phyloP scores from a whole-genome alignment of 2,797 vertebrate genomes.

The Hippocampus kuda region DNA sequence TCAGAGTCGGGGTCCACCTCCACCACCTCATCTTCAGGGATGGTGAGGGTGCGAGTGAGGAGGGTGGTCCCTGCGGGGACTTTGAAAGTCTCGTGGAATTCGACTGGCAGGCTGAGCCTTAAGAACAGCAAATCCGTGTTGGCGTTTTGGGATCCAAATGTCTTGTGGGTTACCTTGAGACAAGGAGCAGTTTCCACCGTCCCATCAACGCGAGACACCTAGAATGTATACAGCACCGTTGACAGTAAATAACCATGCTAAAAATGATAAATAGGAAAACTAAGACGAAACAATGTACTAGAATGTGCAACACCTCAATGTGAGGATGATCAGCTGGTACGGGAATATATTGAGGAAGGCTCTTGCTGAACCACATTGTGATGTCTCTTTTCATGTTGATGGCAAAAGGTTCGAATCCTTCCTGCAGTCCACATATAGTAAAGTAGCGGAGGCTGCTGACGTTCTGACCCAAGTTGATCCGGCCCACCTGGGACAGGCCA shows the following conservation, averaged over 20 bases:
- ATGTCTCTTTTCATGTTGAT: constrained; percentile 92
- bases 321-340: constrained; percentile 78
- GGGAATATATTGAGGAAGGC: constrained; percentile 80
- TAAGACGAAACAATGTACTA: not conserved
- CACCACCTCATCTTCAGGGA: constrained; percentile 77
- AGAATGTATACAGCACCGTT: not conserved
- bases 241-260: not conserved
- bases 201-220: constrained; percentile 84
- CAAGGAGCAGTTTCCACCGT: constrained; percentile 86
- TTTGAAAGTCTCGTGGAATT: constrained; percentile 86
- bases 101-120: constrained; percentile 84
- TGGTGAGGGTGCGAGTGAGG: constrained; percentile 74
- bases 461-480: constrained; percentile 88
- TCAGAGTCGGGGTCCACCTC: constrained; percentile 84
- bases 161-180: constrained; percentile 80
- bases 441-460: constrained; percentile 85
- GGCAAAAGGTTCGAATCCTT: constrained; percentile 90
- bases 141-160: constrained; percentile 81
- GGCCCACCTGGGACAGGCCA: constrained; percentile 79
- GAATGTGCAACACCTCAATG: constrained; percentile 68
- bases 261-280: not conserved
- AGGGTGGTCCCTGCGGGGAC: constrained; percentile 77
- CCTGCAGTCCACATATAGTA: constrained; percentile 90
- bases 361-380: constrained; percentile 95
- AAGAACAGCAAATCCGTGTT: constrained; percentile 83